Evolutionary conservation across 2,888 invertebrate species (phyloP).

Genomic region (Epinotia brunnichana): DNA sequence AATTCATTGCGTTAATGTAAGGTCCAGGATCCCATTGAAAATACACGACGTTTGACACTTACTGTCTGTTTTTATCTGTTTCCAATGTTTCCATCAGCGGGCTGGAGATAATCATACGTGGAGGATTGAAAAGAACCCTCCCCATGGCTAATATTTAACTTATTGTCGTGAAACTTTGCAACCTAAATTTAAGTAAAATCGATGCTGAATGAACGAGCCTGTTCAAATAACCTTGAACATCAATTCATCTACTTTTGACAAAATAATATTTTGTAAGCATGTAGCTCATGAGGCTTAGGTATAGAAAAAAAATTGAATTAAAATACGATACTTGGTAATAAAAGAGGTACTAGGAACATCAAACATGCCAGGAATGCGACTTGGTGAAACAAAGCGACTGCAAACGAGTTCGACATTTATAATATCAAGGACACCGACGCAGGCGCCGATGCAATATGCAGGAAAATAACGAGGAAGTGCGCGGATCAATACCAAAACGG

Average conservation of each 20-base stretch:
- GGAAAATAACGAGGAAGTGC: constrained; percentile 14
- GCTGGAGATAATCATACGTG: too few relatives aligned
- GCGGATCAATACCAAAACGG: not conserved
- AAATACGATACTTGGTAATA: too few relatives aligned
- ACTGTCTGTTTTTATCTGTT: not conserved
- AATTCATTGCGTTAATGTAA: too few relatives aligned
- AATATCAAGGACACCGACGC: constrained; percentile 7
- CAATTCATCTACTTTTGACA: not conserved
- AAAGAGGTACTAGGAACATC: not conserved
- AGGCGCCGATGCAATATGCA: constrained; percentile 1
- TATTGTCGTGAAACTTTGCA: not conserved
- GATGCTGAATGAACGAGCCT: not conserved
- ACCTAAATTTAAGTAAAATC: not conserved
- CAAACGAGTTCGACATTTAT: constrained; percentile 16
- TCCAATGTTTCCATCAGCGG: not conserved
- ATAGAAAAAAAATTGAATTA: too few relatives aligned
- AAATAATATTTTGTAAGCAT: not conserved
- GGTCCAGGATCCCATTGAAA: not conserved
- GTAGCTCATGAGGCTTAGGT: too few relatives aligned
- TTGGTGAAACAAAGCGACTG: constrained; percentile 14
- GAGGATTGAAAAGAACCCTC: not conserved
- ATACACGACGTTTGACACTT: not conserved
- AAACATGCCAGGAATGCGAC: constrained; percentile 5
- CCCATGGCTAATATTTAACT: not conserved
- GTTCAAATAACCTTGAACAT: not conserved